Evolutionary conservation across 2,113 vertebrate species (phyloP).

Genomic region (Willisornis vidua): DNA sequence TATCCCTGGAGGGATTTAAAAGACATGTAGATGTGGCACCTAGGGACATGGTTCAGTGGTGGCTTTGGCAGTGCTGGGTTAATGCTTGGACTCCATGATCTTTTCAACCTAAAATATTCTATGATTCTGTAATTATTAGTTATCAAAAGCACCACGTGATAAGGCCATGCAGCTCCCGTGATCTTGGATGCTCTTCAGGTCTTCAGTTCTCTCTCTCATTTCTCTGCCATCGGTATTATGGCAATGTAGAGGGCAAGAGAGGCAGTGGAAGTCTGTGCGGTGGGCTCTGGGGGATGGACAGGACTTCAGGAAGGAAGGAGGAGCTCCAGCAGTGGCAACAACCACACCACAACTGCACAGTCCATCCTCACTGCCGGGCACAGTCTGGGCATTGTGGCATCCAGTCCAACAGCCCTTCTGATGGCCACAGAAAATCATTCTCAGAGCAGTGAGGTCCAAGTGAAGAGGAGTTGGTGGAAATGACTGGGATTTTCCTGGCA

Average conservation of each 20-base stretch:
- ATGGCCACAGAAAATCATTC: background rate
- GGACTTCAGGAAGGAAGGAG: background rate
- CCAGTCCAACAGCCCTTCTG: background rate
- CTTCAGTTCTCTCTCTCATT: background rate
- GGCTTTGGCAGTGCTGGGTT: background rate
- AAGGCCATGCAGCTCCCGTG: background rate
- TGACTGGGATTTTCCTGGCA: background rate
- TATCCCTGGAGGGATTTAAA: background rate
- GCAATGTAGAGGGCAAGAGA: background rate
- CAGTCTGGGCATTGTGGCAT: background rate
- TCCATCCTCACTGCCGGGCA: background rate
- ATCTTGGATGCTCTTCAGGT: background rate
- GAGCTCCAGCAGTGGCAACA: background rate
- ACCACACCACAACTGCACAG: background rate
- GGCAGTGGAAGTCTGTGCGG: background rate
- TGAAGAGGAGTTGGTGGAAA: slow-evolving; percentile 1
- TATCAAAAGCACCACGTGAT: background rate
- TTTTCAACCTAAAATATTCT: background rate
- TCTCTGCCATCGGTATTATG: background rate
- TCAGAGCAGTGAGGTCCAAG: background rate
- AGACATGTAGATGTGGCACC: background rate
- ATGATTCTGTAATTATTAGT: background rate
- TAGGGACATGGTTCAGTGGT: background rate
- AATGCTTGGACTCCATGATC: fast-evolving
- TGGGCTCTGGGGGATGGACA: fast-evolving